These are phyloP conservation scores for Andricus grossulariae DNA, from an alignment of 1,140 invertebrate species.

Conservation along the genomic window DNA sequence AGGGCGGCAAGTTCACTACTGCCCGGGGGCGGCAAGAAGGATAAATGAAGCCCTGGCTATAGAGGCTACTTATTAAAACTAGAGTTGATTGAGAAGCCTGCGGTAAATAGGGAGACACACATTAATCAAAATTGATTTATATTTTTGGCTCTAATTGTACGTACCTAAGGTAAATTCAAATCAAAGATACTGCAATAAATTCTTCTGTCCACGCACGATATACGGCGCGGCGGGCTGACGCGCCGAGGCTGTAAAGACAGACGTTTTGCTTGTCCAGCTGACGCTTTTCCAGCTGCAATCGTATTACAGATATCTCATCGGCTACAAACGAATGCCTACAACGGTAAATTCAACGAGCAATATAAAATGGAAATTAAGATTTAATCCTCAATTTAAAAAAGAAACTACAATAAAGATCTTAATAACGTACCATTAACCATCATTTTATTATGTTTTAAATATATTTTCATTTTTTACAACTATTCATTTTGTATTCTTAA, in stretches of 20 bases:
- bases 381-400: constrained; percentile 1
- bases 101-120: background rate
- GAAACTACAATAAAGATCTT: background rate
- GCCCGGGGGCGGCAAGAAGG: too few species aligned
- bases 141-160: constrained; percentile 13
- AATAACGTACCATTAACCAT: constrained; percentile 9
- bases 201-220: background rate
- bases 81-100: background rate
- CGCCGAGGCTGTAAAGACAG: constrained; percentile 1
- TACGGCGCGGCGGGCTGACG: background rate
- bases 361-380: constrained; percentile 14
- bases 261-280: constrained; percentile 25
- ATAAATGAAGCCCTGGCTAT: too few species aligned
- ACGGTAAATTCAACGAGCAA: constrained; percentile 13
- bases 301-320: background rate
- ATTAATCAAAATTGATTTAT: constrained; percentile 26
- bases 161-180: constrained; percentile 13
- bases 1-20: too few species aligned
- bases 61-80: background rate
- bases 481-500: background rate
- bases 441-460: background rate
- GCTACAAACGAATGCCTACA: background rate
- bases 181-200: constrained; percentile 23
- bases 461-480: background rate
- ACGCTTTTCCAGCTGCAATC: constrained; percentile 25